phyloP scores from a whole-genome alignment of 30 jellyfish, hydroid and myxozoan genomes.

The Clytia hemisphaerica region DNA sequence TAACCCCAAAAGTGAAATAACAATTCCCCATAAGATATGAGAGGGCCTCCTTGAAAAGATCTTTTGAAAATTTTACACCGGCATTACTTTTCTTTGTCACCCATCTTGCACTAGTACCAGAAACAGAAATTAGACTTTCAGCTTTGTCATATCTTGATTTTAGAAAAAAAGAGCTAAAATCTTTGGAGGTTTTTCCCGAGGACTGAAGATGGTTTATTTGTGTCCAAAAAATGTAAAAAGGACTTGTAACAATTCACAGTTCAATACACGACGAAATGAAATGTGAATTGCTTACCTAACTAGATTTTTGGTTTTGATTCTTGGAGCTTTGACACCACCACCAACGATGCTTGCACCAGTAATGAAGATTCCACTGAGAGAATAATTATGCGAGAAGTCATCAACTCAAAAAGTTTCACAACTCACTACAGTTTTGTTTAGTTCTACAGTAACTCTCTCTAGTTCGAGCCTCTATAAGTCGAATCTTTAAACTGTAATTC shows the following conservation, averaged over 20 bases:
- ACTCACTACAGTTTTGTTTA: constrained; percentile 15
- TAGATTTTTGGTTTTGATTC: constrained; percentile 90
- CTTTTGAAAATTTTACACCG: no score
- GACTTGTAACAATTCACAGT: neutral
- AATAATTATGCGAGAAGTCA: no score
- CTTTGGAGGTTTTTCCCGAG: neutral
- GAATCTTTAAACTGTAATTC: no score
- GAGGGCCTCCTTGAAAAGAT: no score
- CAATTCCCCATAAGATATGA: no score
- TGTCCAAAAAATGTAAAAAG: neutral
- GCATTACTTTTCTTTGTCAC: no score
- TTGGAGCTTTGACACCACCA: constrained; percentile 96
- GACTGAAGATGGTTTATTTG: neutral
- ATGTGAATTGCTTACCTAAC: constrained; percentile 55
- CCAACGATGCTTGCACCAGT: constrained; percentile 98
- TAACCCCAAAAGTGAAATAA: no score
- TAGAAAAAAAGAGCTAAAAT: no score
- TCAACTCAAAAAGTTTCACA: neutral
- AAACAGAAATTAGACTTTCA: no score
- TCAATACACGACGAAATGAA: neutral
- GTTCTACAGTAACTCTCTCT: no score
- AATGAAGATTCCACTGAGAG: constrained; percentile 92
- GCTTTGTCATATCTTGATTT: neutral
- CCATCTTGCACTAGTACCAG: no score
- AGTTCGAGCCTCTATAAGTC: no score